Evolutionary conservation across 2,113 vertebrate genomes (phyloP), one percentile per base, ranked within the genome.

Genomic region (Scomber japonicus): DNA sequence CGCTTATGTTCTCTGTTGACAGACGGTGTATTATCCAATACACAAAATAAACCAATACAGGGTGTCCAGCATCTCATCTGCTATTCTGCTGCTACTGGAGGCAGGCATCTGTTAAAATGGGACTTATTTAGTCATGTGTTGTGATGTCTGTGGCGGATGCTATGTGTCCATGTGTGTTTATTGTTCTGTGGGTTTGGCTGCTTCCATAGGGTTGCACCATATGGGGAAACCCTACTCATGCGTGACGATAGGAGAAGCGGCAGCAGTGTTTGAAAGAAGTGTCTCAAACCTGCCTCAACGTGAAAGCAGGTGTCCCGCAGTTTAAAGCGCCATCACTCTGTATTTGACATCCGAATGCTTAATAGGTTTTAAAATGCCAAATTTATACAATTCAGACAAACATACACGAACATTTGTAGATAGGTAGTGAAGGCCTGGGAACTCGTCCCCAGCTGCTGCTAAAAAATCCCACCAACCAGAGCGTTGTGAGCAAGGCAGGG

Each of bases 341-440:
- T 40, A 45, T 67, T 27, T 83, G 64, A 77, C 13, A 49, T 50
- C 21, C 15, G 45, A 53, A 77, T 53, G 13, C 27, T 66, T 65
- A 17, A 48, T 16, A 9, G 11, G 1, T 24, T 64, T 53, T n/a
- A 46, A 51, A 61, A 45, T 67, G 70, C 63, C 51, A 80, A 66
- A 78, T 27, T 11, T 19, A 31, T 60, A 19, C 15, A 19, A 67
- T 31, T 24, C 13, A 17, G 27, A 19, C 12, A 17, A 19, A 56
- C 8, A 61, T 1, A 54, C n/a, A 45, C 19, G 60, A 44, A 63
- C 13, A 62, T 62, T 51, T 55, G 66, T 73, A n/a, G 53, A 73
- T 51, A 27, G 24, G 24, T 27, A 27, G 31, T 74, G 81, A 70
- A 82, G 75, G 64, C 81, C 81, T 88, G 89, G 80, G 89, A 94